A percentile compares a stretch with the other conserved stretches of the same genome.
These are phyloP conservation scores for Scaptomyza flava DNA, from an alignment of 2,888 invertebrate species.

Conservation along the genomic window DNA sequence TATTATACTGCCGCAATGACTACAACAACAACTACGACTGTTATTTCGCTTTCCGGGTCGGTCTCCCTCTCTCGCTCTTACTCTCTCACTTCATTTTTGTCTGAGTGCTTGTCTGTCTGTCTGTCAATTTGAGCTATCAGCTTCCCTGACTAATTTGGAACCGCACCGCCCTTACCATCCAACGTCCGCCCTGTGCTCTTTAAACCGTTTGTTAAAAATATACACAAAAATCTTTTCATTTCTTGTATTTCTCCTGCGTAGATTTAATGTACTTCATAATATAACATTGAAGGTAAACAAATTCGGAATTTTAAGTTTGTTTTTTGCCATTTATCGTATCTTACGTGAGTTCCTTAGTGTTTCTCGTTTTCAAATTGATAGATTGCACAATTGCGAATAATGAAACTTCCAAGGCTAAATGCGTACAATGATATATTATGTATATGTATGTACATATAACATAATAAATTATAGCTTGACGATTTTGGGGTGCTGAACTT, in stretches of 20 bases:
- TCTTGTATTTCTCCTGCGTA: not conserved
- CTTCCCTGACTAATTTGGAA: constrained; percentile 12
- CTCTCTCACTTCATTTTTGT: not conserved
- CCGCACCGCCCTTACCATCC: not conserved
- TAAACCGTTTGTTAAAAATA: not conserved
- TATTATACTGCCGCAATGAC: constrained; percentile 1
- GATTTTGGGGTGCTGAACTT: not conserved
- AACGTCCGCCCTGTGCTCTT: not conserved
- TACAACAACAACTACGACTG: constrained; percentile 6
- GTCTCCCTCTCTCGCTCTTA: constrained; percentile 18
- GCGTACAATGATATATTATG: constrained; percentile 13
- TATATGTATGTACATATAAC: not conserved
- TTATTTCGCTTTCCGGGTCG: constrained; percentile 63
- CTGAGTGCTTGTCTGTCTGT: constrained; percentile 11
- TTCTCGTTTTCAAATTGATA: constrained; percentile 8
- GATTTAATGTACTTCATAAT: constrained; percentile 1
- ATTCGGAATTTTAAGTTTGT: constrained; percentile 10
- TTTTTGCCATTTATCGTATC: constrained; percentile 13
- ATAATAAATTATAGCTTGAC: not conserved
- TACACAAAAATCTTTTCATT: not conserved
- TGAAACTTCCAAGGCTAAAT: constrained; percentile 18
- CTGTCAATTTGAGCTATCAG: constrained; percentile 17
- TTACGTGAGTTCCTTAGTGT: constrained; percentile 23
- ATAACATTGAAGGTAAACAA: constrained; percentile 31
- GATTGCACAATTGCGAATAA: not conserved